These are phyloP conservation scores for Campaea margaritaria DNA, from an alignment of 2,888 invertebrate species.

Conservation along the genomic window DNA sequence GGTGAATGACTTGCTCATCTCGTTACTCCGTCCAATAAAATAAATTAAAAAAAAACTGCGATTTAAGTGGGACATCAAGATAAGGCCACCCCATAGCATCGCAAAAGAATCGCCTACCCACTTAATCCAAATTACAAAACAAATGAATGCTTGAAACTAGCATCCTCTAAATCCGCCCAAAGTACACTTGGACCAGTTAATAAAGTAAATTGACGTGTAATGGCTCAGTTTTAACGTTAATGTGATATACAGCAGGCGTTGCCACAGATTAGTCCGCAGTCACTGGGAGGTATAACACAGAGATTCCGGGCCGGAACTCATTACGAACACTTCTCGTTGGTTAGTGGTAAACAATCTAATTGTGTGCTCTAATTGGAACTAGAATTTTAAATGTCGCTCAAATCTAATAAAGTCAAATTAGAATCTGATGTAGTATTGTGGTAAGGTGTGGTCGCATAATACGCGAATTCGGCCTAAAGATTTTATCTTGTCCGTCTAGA, in stretches of 20 bases:
- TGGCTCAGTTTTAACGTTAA: constrained; percentile 41
- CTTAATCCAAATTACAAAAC: not conserved
- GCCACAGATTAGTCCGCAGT: constrained; percentile 24
- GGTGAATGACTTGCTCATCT: too few species aligned
- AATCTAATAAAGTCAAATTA: constrained; percentile 79
- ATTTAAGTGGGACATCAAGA: too few species aligned
- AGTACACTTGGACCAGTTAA: constrained; percentile 23
- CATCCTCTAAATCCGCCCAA: constrained; percentile 12
- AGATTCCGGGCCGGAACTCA: constrained; percentile 52
- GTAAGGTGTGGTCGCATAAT: constrained; percentile 35
- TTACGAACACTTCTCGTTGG: constrained; percentile 52
- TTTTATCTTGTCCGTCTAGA: too few species aligned
- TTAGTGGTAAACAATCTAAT: constrained; percentile 70
- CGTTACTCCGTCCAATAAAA: too few species aligned
- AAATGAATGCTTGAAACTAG: not conserved
- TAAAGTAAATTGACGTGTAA: constrained; percentile 46
- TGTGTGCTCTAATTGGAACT: constrained; percentile 66
- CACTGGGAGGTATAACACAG: constrained; percentile 35
- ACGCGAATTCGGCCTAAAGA: too few species aligned
- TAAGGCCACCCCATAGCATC: too few species aligned
- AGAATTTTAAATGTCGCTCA: constrained; percentile 77
- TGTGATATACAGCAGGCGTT: constrained; percentile 43
- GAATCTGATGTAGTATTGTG: constrained; percentile 67
- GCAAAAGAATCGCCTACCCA: too few species aligned
- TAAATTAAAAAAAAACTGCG: too few species aligned